Evolutionary conservation across 2,888 invertebrate species (phyloP).

Genomic region (Parelbella ahira): DNA sequence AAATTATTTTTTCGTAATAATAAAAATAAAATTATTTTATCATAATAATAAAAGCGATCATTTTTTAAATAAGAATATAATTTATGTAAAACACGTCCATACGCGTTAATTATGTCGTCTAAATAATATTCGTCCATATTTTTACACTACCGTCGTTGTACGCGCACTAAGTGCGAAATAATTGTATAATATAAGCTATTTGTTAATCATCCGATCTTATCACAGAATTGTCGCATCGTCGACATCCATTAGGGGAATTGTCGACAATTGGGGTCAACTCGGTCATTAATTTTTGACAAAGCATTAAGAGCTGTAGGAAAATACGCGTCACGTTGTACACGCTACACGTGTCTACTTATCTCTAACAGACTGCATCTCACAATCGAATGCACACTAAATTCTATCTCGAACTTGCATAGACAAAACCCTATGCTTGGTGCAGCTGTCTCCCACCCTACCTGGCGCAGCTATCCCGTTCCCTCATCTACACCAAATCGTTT

Average conservation of each 20-base stretch:
- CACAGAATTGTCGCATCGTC: conserved; percentile 60
- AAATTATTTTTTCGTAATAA: no score
- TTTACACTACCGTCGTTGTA: not conserved
- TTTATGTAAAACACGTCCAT: no score
- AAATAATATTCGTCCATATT: no score
- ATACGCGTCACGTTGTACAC: no score
- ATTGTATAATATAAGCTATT: conserved; percentile 39
- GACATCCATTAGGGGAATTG: conserved; percentile 62
- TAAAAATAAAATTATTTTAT: no score
- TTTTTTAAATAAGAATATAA: no score
- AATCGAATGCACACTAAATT: conserved; percentile 63
- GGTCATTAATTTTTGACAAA: conserved; percentile 47
- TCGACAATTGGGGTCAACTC: conserved; percentile 62
- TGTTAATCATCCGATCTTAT: conserved; percentile 46
- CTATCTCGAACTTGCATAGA: conserved; percentile 64
- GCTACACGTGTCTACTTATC: no score
- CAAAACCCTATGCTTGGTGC: conserved; percentile 58
- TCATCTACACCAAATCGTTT: conserved; percentile 39
- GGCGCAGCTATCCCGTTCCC: conserved; percentile 53
- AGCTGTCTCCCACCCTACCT: conserved; percentile 66
- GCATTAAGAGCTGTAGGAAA: conserved; percentile 12
- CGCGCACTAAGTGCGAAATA: not conserved
- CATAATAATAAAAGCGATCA: no score
- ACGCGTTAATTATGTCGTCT: no score
- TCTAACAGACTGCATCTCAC: conserved; percentile 34